phyloP scores from a whole-genome alignment of 2,797 vertebrate genomes.

The Sebastes cheni region DNA sequence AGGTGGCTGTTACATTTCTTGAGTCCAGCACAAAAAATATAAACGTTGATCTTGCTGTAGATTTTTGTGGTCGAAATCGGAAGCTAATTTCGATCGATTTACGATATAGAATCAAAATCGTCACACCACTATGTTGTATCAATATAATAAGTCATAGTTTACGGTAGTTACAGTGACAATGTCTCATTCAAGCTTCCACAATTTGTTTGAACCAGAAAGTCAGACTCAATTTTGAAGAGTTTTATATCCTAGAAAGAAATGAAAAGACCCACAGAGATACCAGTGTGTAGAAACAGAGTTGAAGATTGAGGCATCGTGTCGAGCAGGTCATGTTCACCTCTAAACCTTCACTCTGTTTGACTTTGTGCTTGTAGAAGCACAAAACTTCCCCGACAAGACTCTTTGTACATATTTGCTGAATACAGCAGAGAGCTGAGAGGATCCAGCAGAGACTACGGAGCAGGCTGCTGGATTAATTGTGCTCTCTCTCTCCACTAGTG shows the following conservation, averaged over 20 bases:
- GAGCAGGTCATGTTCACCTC: conserved; percentile 42
- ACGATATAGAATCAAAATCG: no score
- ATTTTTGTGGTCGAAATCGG: no score
- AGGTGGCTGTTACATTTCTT: no score
- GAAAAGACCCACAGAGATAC: background rate
- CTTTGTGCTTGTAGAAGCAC: conserved; percentile 59
- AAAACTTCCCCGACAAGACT: conserved; percentile 45
- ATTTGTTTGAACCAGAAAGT: background rate
- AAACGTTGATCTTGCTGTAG: no score
- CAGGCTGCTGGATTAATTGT: conserved; percentile 62
- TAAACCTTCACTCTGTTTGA: conserved; percentile 32
- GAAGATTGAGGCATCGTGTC: conserved; percentile 12
- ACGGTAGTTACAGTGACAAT: background rate
- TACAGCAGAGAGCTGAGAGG: conserved; percentile 53
- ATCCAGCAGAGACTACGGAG: conserved; percentile 37
- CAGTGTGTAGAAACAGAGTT: background rate
- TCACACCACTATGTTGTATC: background rate
- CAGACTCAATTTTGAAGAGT: background rate
- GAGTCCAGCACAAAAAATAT: no score
- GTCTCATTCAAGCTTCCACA: background rate
- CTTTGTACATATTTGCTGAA: conserved; percentile 71
- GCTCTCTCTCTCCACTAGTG: conserved; percentile 43
- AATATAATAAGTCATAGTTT: conserved; percentile 1
- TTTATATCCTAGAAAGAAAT: background rate
- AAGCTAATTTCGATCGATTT: no score